Evolutionary conservation across 2,113 vertebrate species (phyloP), one percentile per base, ranked within the genome.

Genomic region (Pseudorasbora parva): DNA sequence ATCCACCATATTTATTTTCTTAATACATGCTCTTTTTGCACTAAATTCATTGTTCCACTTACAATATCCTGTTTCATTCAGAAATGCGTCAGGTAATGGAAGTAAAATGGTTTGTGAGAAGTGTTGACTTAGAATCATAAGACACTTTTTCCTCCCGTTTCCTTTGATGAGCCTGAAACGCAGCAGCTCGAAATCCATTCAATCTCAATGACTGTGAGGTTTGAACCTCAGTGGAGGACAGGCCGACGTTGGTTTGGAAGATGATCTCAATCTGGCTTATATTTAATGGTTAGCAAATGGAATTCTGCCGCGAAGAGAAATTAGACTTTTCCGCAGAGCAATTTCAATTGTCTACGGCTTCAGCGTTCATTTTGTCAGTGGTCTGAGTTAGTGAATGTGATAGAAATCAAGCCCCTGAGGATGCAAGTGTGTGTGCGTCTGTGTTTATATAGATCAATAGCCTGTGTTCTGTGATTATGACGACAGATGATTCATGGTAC

Each of bases 401-500:
- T 64, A 23, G 72, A 64, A 45, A 47, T 19, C 12, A 45, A 59
- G 41, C 37, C 37, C 76, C 37, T 10, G n/a, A 43, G 75, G 75
- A 78, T 17, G 33, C 25, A 12, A 59, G 59, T 56, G 77, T 81
- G 37, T 37, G 37, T 6, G 37, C 37, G 5, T 37, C 37, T 37
- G 37, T 37, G 54, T 79, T 80, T 81, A 14, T 85, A 64, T 73
- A 81, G 25, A 66, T 78, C 57, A 73, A 59, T 47, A 54, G 51
- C 17, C 30, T 80, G 33, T 74, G 21, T 74, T 86, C 30, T 84
- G 83, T 59, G 79, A 83, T 86, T 89, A 88, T 85, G 85, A 89
- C 85, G 81, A 62, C 30, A 86, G 75, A 89, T 90, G 89, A 88
- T 90, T 91, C 84, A 91, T 84, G 87, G 83, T 90, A 75, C 86